Evolutionary conservation across 2,888 invertebrate species (phyloP), one percentile per base, ranked within the genome.

Genomic region (Tenthredo scrophulariae): DNA sequence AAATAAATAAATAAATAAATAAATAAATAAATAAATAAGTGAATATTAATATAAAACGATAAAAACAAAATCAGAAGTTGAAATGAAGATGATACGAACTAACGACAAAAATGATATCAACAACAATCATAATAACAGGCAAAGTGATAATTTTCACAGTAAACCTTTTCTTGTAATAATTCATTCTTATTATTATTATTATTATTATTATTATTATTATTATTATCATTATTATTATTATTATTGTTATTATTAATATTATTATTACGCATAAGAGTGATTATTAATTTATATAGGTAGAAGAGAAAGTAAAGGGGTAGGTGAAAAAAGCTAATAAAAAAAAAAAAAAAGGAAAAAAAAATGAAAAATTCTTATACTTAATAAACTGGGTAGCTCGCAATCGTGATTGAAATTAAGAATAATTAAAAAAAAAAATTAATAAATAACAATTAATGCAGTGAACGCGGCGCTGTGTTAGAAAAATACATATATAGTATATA

Each of bases 121-220:
- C 40, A 65, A 29, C 26, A 62, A 62, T 62, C 10, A 26, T 62
- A 7, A 62, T n/a, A n/a, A 22, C 26, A 62, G 13, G 22, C 22
- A 15, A 46, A 2, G 46, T 46, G 62, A n/a, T n/a, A n/a, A n/a
- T n/a, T n/a, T n/a, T n/a, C 85, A 85, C 86, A 87, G 87, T 88
- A 83, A 80, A 54, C 84, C 79, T 83, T 87, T 84, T 77, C 79
- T 87, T 62, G 85, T 85, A 58, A 67, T 58, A 74, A 58, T 50
- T 46, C 29, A 77, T 77, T 77, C 83, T 74, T 70, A n/a, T 70
- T 86, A 70, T 80, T 83, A 86, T 80, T 62, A 75, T 85, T 70
- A 85, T 85, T 50, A 43, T 43, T 43, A 43, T 13, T 18, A 50
- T 18, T 50, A 18, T 50, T 50, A 50, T 50, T 50, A n/a, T 54